Evolutionary conservation across 2,113 vertebrate genomes (phyloP).

Genomic region (Pseudorasbora parva): DNA sequence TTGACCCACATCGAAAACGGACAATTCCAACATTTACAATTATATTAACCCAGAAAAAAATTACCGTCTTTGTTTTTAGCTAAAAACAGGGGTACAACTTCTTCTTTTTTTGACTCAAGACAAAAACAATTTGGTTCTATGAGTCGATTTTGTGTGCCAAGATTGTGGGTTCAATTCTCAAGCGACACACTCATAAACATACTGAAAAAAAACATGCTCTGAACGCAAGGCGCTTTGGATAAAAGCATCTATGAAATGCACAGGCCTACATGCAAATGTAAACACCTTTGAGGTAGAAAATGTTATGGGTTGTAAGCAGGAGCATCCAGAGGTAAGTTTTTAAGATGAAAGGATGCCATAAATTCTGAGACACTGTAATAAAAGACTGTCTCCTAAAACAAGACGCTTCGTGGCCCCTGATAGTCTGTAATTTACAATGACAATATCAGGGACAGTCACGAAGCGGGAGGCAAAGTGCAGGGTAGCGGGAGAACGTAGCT

Average conservation of each 20-base stretch:
- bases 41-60: conserved; percentile 33
- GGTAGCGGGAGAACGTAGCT: background rate
- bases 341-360: conserved; percentile 65
- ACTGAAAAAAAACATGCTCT: background rate
- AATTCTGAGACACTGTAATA: conserved; percentile 67
- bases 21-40: conserved; percentile 23
- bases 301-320: conserved; percentile 44
- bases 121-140: background rate
- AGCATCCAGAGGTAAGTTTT: conserved; percentile 60
- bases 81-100: background rate
- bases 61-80: background rate
- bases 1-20: conserved; percentile 14
- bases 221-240: background rate
- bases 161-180: conserved; percentile 1
- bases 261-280: background rate
- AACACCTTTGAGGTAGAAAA: conserved; percentile 45
- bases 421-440: conserved; percentile 84
- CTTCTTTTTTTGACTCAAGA: background rate
- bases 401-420: conserved; percentile 67
- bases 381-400: conserved; percentile 66
- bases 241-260: background rate
- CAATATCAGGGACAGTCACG: conserved; percentile 69
- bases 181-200: conserved; percentile 1
- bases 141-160: background rate
- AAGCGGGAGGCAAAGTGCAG: conserved; percentile 43